Conservation (phyloP, 2,797 vertebrate genomes). For the Tympanoctomys barrerae region DNA sequence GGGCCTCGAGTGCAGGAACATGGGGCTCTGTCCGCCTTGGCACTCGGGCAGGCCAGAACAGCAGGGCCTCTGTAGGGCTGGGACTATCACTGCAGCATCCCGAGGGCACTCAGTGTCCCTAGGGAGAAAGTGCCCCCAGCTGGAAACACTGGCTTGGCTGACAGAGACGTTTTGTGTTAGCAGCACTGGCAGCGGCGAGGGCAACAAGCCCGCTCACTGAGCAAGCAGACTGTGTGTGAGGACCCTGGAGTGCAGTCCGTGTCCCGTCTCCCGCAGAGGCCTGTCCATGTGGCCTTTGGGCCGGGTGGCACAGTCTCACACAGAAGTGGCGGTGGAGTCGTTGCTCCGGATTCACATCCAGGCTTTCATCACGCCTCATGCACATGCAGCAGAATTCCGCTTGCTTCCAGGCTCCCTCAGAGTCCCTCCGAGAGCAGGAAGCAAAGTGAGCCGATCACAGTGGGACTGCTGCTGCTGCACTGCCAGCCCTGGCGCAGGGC, state of each 20-base stretch:
- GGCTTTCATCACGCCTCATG: no score
- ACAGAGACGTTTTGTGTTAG: neutral
- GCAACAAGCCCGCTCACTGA: neutral
- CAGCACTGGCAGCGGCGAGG: neutral
- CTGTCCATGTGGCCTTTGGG: no score
- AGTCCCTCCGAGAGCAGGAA: neutral
- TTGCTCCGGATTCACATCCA: neutral
- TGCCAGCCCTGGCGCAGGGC: neutral
- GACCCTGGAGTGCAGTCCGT: neutral
- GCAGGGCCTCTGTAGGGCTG: neutral
- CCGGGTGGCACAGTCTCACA: neutral
- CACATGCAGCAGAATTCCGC: neutral
- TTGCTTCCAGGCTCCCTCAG: neutral
- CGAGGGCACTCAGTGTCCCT: neutral
- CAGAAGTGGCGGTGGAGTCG: neutral
- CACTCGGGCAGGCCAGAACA: neutral
- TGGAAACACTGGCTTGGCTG: neutral
- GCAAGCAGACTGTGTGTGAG: neutral
- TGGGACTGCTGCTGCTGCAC: neutral
- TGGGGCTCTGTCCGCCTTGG: neutral
- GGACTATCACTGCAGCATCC: neutral
- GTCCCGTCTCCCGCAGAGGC: no score
- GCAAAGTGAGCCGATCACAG: neutral
- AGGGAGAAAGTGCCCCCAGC: neutral
- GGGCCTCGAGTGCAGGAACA: neutral